These are phyloP conservation scores for Petrocephalus zakoni DNA, from an alignment of 2,113 vertebrate genomes.

Conservation along the genomic window DNA sequence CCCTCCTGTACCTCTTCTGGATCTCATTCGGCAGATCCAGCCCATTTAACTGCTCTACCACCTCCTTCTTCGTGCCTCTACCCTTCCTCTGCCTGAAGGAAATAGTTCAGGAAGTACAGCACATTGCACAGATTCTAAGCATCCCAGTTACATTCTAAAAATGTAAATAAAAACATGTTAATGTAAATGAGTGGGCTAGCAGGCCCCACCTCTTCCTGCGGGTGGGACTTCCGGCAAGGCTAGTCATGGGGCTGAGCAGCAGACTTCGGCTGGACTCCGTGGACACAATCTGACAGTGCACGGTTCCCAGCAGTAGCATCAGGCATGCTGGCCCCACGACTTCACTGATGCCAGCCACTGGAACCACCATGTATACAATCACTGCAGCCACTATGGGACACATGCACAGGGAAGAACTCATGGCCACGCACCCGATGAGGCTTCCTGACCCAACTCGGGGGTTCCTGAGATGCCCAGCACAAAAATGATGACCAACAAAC, in stretches of 20 bases:
- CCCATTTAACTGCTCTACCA: constrained; percentile 42
- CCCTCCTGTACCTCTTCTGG: constrained; percentile 34
- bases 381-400: constrained; percentile 69
- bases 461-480: neutral
- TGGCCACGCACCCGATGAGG: neutral
- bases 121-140: neutral
- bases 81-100: constrained; percentile 56
- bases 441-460: neutral
- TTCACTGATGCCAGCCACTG: constrained; percentile 77
- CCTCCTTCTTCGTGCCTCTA: constrained; percentile 46
- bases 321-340: constrained; percentile 86
- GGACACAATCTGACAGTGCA: constrained; percentile 97
- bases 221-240: constrained; percentile 60
- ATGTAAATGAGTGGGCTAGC: neutral
- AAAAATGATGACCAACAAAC: constrained; percentile 46
- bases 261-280: constrained; percentile 71
- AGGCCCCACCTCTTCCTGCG: constrained; percentile 76
- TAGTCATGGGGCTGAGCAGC: constrained; percentile 46
- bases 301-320: constrained; percentile 93
- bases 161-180: too few relatives aligned
- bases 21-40: constrained; percentile 44
- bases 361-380: constrained; percentile 74
- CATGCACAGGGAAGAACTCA: constrained; percentile 33
- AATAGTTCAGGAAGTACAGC: neutral
- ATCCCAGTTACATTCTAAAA: neutral